A percentile compares a stretch with the other conserved stretches of the same genome.
Conservation (phyloP, 2,113 vertebrate genomes). For the Phalacrocorax pelagicus region DNA sequence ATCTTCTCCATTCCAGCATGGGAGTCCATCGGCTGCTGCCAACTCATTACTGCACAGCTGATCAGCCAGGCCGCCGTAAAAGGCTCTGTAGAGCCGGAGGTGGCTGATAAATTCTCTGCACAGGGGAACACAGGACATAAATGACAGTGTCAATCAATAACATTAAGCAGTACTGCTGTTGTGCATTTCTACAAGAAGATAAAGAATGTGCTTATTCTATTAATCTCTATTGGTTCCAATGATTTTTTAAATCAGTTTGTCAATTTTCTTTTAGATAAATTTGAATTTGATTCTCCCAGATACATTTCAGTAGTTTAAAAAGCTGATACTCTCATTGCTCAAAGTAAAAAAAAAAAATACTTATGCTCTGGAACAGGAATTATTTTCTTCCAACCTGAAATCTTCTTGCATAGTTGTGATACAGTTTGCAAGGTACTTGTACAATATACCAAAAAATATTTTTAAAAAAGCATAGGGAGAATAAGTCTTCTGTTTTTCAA, state of each 20-base stretch:
- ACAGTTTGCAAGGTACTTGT: neutral
- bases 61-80: slow-evolving; percentile 82
- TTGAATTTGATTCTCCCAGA: neutral
- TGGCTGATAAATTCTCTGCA: slow-evolving; percentile 83
- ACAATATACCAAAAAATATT: neutral
- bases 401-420: neutral
- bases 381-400: neutral
- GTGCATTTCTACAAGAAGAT: neutral
- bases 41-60: slow-evolving; percentile 81
- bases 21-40: slow-evolving; percentile 73
- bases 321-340: neutral
- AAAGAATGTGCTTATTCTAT: neutral
- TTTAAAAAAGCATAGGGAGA: fast-evolving
- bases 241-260: neutral
- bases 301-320: neutral
- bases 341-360: neutral
- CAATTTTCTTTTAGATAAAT: neutral
- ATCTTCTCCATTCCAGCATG: slow-evolving; percentile 85
- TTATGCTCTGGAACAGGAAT: neutral
- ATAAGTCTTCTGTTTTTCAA: neutral
- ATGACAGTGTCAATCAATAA: neutral
- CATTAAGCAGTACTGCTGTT: neutral
- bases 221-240: neutral
- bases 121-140: neutral
- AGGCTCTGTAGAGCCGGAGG: slow-evolving; percentile 76